Base-by-base conservation (phyloP, 2,888 invertebrate genomes). In the Muschampia plurimacula region DNA sequence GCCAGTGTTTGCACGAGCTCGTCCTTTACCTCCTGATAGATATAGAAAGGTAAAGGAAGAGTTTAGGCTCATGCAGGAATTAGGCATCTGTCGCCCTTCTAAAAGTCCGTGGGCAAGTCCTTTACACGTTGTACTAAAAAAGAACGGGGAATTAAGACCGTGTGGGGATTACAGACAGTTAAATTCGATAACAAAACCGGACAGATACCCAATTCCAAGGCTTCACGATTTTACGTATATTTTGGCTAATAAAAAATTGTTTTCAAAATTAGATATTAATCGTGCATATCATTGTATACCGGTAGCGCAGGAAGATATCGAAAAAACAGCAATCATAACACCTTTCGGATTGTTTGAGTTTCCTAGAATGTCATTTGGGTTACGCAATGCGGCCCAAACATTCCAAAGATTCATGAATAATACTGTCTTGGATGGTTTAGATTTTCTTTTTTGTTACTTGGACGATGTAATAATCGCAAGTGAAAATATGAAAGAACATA, bases 341-440 rank as follows among this genome's bases (percentile, higher is more conserved):
- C 32, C 62, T 44, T 69, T 69, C n/a, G 69, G 69, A 3, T 12
- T 69, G 2, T 63, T 63, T 12, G 65, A 65, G 9, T 65, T 46
- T 28, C 46, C 65, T 7, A 3, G 65, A 4, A 55, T 63, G 69
- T 15, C 15, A 2, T 69, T 63, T 55, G 69, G 63, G 1, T 22
- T 69, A 2, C 32, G 63, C 12, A 64, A 69, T 13, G 71, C 66
- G 6, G 49, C 49, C 6, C 65, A 65, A 7, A 46, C 55, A 9
- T 75, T 74, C 7, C 71, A 74, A 44, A 13, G 69, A 10, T 74
- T 74, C 28, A 66, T 75, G 73, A 22, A 74, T 28, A 46, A 46
- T 0, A 36, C 41, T 1, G 57, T 46, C 0, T 63, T 72, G 6
- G 32, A 74, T 12, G 74, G 72, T n/a, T 57, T 73, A 41, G 55